Base-by-base conservation (phyloP, 2,888 invertebrate genomes). In the Dryadula phaetusa region DNA sequence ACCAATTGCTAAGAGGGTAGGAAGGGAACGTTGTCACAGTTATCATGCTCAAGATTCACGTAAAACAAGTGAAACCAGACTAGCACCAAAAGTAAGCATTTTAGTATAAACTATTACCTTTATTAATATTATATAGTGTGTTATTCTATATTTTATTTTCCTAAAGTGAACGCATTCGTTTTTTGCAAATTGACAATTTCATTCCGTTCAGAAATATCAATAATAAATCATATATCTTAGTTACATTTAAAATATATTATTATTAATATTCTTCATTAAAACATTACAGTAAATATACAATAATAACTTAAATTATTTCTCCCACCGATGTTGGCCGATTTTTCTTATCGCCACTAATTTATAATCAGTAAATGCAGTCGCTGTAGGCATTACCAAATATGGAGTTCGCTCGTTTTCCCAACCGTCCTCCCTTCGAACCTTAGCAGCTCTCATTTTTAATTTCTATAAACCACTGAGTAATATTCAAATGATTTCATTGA, bases 321-420 rank as follows among this genome's bases (percentile, higher is more conserved):
- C 7, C n/a, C 34, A 16, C 40, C 20, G n/a, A 25, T 49, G 49
- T 16, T 47, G 18, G 34, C 42, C 34, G 42, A 60, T 53, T 53
- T 52, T 62, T 54, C 61, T 58, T 70, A 61, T 65, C 34, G 60
- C 18, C 47, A 49, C 47, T 67, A 80, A 79, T 82, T 84, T 82
- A 80, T 78, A 82, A 77, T 82, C 80, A 82, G 81, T 83, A 72
- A 76, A 79, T 84, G 84, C 83, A 84, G 88, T 84, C 82, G 83
- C 90, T 88, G 87, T 87, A 92, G 89, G 93, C 94, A 94, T 94
- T 94, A 94, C 94, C 94, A 94, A 94, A 94, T 94, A 94, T 94
- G 94, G 94, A 93, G 93, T 94, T 94, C 91, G 93, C 93, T 93
- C 93, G 93, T 93, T 93, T 93, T 93, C 93, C 93, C 92, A 90